Percentiles rank a stretch among this genome's conserved stretches.
These are phyloP conservation scores for Lottia scabra DNA, from an alignment of 2,888 invertebrate genomes.

Conservation along the genomic window DNA sequence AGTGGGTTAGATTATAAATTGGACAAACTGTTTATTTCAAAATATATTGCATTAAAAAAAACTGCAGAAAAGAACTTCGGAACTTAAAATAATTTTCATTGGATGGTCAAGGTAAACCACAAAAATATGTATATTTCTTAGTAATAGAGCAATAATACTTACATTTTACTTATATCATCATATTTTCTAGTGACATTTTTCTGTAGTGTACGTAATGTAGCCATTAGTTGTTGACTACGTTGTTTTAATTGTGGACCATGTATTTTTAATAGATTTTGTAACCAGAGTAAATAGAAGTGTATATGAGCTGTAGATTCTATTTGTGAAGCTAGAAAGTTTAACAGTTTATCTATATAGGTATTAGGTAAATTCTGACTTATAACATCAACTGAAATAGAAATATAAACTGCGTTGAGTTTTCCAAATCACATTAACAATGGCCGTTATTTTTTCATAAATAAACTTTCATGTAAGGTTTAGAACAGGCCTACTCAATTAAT, in stretches of 20 bases:
- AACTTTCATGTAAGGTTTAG: too few relatives aligned
- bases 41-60: too few relatives aligned
- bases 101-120: too few relatives aligned
- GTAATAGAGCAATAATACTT: constrained; percentile 33
- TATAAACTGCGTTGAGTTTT: neutral
- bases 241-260: constrained; percentile 74
- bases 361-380: constrained; percentile 79
- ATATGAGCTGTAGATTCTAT: constrained; percentile 85
- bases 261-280: constrained; percentile 77
- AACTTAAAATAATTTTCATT: too few relatives aligned
- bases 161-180: constrained; percentile 87
- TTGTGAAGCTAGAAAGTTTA: constrained; percentile 78
- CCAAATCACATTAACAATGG: neutral
- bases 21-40: too few relatives aligned
- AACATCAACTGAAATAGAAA: constrained; percentile 78
- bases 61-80: too few relatives aligned
- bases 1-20: too few relatives aligned
- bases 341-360: constrained; percentile 80
- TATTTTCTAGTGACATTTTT: constrained; percentile 78
- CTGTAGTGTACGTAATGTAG: constrained; percentile 78
- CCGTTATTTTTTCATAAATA: too few relatives aligned
- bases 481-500: too few relatives aligned
- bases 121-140: too few relatives aligned
- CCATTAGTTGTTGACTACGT: constrained; percentile 74
- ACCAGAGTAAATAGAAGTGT: constrained; percentile 89